Evolutionary conservation across 2,888 invertebrate genomes (phyloP).

Genomic region (Capitulum mitella): DNA sequence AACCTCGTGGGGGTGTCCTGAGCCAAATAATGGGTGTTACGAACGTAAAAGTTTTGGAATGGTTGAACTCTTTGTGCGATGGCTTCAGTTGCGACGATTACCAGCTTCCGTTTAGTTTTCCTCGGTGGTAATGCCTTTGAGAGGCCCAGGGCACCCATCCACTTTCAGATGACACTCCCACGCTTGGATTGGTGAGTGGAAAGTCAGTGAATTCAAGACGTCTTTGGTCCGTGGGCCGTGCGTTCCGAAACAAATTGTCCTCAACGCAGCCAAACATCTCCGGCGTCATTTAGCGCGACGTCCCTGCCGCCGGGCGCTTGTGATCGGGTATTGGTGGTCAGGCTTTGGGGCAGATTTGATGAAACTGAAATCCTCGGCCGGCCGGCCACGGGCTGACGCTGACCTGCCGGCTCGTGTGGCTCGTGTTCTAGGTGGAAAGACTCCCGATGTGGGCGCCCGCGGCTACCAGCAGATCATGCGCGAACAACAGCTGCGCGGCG

Average conservation of each 20-base stretch:
- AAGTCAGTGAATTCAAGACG: no score
- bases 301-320: no score
- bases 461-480: conserved; percentile 97
- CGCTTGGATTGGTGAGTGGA: neutral
- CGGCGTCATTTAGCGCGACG: no score
- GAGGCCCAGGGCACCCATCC: neutral
- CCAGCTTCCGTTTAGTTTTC: neutral
- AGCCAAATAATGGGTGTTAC: neutral
- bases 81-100: no score
- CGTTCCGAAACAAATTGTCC: no score
- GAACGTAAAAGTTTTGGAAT: no score
- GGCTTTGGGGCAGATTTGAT: neutral
- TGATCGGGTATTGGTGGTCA: neutral
- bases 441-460: conserved; percentile 88
- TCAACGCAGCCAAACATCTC: no score
- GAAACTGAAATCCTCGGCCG: neutral
- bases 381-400: neutral
- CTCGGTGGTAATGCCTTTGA: no score
- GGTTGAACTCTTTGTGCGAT: no score
- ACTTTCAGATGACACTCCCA: neutral
- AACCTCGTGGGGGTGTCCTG: neutral
- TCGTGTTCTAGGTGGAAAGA: conserved; percentile 73
- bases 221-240: no score
- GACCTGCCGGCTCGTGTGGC: conserved; percentile 29
- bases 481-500: conserved; percentile 81